Conservation (phyloP, 2,113 vertebrate species). For the Ellobius talpinus region DNA sequence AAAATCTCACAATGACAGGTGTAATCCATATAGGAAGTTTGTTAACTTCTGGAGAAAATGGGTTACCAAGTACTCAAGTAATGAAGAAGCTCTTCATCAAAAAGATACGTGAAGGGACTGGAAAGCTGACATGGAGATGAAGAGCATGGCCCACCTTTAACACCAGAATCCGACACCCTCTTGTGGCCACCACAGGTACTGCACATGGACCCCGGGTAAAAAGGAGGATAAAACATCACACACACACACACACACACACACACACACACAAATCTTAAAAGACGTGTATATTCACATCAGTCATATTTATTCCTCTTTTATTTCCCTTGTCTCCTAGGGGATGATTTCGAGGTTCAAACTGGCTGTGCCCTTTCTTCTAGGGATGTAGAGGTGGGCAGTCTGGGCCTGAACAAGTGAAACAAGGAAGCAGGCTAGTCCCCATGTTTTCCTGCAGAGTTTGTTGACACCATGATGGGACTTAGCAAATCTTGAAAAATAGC, state of each 20-base stretch:
- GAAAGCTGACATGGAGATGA: background rate
- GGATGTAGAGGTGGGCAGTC: background rate
- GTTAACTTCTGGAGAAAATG: slow-evolving; percentile 9
- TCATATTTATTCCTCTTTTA: background rate
- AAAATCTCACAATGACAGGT: background rate
- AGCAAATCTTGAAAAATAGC: background rate
- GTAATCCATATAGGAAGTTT: background rate
- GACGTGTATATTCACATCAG: background rate
- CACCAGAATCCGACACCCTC: background rate
- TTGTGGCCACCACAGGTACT: background rate
- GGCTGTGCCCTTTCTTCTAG: background rate
- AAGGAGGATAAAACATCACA: background rate
- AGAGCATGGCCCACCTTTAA: background rate
- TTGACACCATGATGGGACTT: background rate
- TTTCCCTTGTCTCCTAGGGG: background rate
- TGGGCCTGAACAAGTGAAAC: background rate
- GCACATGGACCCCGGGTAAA: too few relatives aligned
- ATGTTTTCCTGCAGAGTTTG: background rate
- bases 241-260: background rate
- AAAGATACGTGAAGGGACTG: background rate
- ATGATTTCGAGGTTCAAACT: background rate
- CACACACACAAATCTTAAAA: background rate
- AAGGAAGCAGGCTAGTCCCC: background rate
- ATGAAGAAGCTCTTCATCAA: background rate
- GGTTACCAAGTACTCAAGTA: background rate